Percentiles rank a stretch among this genome's conserved stretches.
Conservation (phyloP, 2,888 invertebrate species). For the Agapostemon virescens region DNA sequence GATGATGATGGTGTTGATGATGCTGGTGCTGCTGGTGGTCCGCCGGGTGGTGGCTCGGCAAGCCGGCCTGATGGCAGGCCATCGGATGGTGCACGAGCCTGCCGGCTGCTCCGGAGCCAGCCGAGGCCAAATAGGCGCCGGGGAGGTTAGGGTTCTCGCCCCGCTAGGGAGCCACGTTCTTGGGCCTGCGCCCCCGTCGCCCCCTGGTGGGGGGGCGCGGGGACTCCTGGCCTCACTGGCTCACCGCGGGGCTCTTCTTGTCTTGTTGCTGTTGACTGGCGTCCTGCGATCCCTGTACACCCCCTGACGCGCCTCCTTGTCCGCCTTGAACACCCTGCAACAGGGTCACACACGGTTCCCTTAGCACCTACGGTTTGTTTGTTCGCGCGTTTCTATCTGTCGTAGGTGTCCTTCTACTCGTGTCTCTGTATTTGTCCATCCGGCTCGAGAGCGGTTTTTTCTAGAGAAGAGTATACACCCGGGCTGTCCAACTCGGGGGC, state of each 20-base stretch:
- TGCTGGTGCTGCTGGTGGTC: constrained; percentile 34
- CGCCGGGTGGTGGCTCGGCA: constrained; percentile 53
- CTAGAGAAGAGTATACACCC: constrained; percentile 15
- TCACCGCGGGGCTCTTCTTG: constrained; percentile 91
- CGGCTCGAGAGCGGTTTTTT: not conserved
- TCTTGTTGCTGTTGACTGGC: constrained; percentile 88
- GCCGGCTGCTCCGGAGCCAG: constrained; percentile 64
- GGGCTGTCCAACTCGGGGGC: constrained; percentile 5
- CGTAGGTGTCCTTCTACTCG: not conserved
- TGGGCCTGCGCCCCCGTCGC: constrained; percentile 81
- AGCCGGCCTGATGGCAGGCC: constrained; percentile 61
- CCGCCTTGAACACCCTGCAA: constrained; percentile 80
- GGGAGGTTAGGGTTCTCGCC: constrained; percentile 79
- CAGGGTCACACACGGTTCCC: constrained; percentile 10
- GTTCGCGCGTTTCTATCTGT: not conserved
- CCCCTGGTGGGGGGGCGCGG: constrained; percentile 81
- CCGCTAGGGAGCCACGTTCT: constrained; percentile 81
- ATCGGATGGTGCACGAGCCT: constrained; percentile 70
- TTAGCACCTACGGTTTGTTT: constrained; percentile 8
- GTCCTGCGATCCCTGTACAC: constrained; percentile 81
- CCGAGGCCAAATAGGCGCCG: constrained; percentile 74
- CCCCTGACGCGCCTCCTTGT: constrained; percentile 77
- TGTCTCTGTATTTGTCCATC: not conserved
- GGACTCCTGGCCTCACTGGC: constrained; percentile 86
- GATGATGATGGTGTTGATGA: not conserved